These are phyloP conservation scores for Babyrousa celebensis DNA, from an alignment of 2,797 vertebrate species.

Conservation along the genomic window DNA sequence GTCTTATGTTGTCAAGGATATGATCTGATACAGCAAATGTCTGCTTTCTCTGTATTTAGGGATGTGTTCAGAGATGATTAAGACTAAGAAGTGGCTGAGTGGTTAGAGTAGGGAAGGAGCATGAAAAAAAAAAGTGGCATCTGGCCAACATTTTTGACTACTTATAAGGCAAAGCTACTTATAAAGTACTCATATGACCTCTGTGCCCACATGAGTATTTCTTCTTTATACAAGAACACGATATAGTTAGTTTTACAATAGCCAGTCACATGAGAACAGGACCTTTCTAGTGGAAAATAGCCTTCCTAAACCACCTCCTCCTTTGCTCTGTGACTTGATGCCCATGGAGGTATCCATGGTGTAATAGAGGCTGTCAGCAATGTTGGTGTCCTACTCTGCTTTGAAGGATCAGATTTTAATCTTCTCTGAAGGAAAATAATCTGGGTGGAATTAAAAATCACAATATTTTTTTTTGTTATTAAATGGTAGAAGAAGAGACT, in stretches of 20 bases:
- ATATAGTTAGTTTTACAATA: not conserved
- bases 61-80: not conserved
- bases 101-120: not conserved
- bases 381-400: not conserved
- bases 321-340: not conserved
- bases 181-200: not conserved
- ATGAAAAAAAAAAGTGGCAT: not conserved
- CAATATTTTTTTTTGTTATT: not conserved
- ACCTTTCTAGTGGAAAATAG: not conserved
- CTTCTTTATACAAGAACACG: not conserved
- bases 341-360: not conserved
- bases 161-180: not conserved
- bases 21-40: not conserved
- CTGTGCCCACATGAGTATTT: not conserved
- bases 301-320: not conserved
- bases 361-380: not conserved
- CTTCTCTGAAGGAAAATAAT: not conserved
- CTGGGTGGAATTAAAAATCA: not conserved
- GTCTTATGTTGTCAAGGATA: not conserved
- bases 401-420: not conserved
- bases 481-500: not conserved
- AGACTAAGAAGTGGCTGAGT: not conserved
- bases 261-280: not conserved
- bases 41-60: not conserved
- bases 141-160: not conserved